These are phyloP conservation scores for Manduca sexta DNA, from an alignment of 1,140 invertebrate genomes.

Conservation along the genomic window DNA sequence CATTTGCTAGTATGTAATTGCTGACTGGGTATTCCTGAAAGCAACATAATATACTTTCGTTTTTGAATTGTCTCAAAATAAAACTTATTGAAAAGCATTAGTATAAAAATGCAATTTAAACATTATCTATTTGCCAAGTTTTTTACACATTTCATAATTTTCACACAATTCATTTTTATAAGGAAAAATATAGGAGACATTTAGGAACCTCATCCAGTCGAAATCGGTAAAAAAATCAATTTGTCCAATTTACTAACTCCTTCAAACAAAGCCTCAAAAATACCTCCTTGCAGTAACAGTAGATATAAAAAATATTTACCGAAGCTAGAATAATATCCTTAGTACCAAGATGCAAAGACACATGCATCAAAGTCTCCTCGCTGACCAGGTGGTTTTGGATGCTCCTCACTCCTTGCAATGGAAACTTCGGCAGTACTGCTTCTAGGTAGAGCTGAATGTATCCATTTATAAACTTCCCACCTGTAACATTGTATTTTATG, in stretches of 20 bases:
- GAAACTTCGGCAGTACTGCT: slow-evolving; percentile 80
- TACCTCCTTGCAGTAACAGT: no score
- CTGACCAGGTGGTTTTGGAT: slow-evolving; percentile 80
- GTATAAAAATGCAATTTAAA: no score
- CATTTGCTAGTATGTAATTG: slow-evolving; percentile 78
- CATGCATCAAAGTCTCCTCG: slow-evolving; percentile 78
- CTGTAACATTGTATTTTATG: slow-evolving; percentile 29
- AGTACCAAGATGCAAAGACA: slow-evolving; percentile 83
- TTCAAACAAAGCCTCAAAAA: no score
- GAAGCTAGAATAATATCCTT: slow-evolving; percentile 85
- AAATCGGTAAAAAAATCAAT: no score
- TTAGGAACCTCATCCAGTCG: no score
- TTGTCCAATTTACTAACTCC: no score
- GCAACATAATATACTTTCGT: background rate
- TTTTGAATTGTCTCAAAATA: no score
- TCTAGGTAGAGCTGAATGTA: slow-evolving; percentile 72
- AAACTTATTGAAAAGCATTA: no score
- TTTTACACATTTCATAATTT: no score
- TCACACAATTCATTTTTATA: no score
- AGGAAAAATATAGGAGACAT: no score
- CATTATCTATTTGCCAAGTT: no score
- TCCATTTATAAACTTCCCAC: slow-evolving; percentile 56
- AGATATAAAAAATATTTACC: slow-evolving; percentile 72
- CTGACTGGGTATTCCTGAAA: slow-evolving; percentile 85
- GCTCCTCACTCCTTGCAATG: slow-evolving; percentile 78